Conservation (phyloP, 2,888 invertebrate genomes). For the Leistus spinibarbis region DNA sequence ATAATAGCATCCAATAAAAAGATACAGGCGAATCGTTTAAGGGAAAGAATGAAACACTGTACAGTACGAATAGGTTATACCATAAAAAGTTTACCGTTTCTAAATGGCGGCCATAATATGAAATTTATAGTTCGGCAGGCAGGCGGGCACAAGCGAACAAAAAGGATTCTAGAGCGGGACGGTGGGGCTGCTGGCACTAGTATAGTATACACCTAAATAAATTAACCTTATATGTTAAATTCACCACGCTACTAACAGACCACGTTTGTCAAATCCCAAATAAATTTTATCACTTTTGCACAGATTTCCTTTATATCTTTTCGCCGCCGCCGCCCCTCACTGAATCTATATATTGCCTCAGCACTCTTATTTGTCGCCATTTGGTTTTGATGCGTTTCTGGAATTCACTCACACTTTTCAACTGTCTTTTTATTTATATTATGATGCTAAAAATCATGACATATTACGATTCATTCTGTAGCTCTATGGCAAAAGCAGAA, state of each 20-base stretch:
- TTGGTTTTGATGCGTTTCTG: too few relatives aligned
- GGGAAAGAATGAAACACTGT: slow-evolving; percentile 38
- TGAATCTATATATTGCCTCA: too few relatives aligned
- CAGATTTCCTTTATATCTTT: slow-evolving; percentile 25
- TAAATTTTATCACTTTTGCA: slow-evolving; percentile 35
- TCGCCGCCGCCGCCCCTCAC: too few relatives aligned
- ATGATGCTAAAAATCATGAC: too few relatives aligned
- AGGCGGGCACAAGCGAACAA: not conserved
- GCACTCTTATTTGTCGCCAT: too few relatives aligned
- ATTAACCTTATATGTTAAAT: slow-evolving; percentile 38
- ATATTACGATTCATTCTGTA: too few relatives aligned
- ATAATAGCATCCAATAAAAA: slow-evolving; percentile 35
- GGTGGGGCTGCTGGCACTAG: too few relatives aligned
- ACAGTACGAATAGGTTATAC: slow-evolving; percentile 35
- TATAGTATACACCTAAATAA: slow-evolving; percentile 32
- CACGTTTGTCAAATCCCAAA: slow-evolving; percentile 29
- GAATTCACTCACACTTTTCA: too few relatives aligned
- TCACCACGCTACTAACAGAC: slow-evolving; percentile 21
- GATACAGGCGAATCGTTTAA: slow-evolving; percentile 34
- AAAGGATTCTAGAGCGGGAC: too few relatives aligned
- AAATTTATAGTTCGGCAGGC: slow-evolving; percentile 4
- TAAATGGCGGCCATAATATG: slow-evolving; percentile 10
- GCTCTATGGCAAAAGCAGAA: too few relatives aligned
- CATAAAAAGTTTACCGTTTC: slow-evolving; percentile 29
- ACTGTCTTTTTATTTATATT: too few relatives aligned